These are phyloP conservation scores for Nothocercus julius DNA, from an alignment of 2,113 vertebrate genomes.

Conservation along the genomic window DNA sequence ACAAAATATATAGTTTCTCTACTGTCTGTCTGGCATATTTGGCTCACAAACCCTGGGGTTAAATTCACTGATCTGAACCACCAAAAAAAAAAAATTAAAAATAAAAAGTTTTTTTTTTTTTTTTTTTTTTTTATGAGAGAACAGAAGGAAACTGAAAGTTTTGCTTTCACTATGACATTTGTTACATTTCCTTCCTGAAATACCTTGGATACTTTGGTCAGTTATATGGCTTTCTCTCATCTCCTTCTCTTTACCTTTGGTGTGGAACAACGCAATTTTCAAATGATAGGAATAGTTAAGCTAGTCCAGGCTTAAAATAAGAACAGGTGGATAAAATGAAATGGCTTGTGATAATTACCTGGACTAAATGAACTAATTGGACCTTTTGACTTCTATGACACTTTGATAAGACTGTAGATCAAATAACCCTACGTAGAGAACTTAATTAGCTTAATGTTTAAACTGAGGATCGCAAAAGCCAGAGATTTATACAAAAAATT, in stretches of 20 bases:
- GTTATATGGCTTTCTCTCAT: background rate
- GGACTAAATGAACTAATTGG: background rate
- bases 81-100: too few species aligned
- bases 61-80: background rate
- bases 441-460: background rate
- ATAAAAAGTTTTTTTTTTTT: too few species aligned
- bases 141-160: background rate
- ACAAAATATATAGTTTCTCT: background rate
- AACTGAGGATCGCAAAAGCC: background rate
- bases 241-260: background rate
- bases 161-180: background rate
- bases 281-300: background rate
- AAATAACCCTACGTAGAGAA: background rate
- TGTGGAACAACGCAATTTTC: background rate
- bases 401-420: background rate
- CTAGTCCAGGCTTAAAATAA: background rate
- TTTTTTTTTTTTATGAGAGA: background rate
- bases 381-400: background rate
- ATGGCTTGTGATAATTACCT: background rate
- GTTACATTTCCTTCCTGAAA: background rate
- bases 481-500: background rate
- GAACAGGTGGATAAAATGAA: background rate
- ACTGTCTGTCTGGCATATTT: background rate
- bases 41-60: background rate
- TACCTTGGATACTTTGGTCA: background rate